Conservation (phyloP, 2,113 vertebrate genomes). For the Cranoglanis bouderius region DNA sequence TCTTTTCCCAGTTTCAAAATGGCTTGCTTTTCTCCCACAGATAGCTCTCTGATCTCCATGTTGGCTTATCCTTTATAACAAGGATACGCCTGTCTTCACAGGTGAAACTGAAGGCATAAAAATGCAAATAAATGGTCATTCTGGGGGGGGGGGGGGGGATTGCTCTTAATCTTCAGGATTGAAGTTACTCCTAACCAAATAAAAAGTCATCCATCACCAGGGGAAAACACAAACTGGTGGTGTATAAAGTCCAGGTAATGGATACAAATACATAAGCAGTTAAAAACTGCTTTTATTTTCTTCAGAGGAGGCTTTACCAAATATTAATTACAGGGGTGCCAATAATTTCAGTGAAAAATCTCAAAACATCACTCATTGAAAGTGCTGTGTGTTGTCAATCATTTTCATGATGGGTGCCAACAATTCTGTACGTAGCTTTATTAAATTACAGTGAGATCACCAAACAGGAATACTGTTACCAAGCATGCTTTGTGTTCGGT, state of each 20-base stretch:
- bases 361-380: neutral
- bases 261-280: neutral
- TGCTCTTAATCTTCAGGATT: no score
- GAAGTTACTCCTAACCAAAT: no score
- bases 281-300: neutral
- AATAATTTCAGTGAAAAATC: neutral
- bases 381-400: neutral
- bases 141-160: no score
- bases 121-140: neutral
- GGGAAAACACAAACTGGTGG: neutral
- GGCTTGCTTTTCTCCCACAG: no score
- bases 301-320: neutral
- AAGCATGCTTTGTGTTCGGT: neutral
- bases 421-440: neutral
- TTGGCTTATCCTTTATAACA: no score
- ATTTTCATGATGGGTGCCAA: neutral
- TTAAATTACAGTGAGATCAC: neutral
- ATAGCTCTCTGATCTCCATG: no score
- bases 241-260: neutral
- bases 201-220: neutral
- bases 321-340: neutral
- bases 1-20: no score
- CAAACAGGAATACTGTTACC: neutral
- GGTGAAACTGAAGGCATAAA: no score
- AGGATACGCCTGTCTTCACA: no score